Evolutionary conservation across 2,113 vertebrate species (phyloP).

Genomic region (Vireo altiloquus): DNA sequence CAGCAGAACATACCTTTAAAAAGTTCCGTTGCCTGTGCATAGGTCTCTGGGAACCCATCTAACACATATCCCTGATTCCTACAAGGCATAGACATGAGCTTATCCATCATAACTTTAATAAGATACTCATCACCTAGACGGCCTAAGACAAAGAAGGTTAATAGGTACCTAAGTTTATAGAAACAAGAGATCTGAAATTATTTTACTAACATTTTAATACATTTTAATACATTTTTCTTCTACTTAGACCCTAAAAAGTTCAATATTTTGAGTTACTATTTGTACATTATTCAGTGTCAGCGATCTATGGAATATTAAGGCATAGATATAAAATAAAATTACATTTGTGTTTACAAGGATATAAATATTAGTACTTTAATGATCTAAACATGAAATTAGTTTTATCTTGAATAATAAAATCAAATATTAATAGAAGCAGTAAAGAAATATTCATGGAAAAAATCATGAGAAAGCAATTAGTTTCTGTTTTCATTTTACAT

Average conservation of each 20-base stretch:
- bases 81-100: conserved; percentile 85
- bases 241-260: not conserved
- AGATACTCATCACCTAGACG: conserved; percentile 77
- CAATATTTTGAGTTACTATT: not conserved
- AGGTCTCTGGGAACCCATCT: conserved; percentile 86
- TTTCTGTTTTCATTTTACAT: not conserved
- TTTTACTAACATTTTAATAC: not conserved
- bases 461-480: rapidly evolving
- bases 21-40: conserved; percentile 82
- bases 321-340: not conserved
- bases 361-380: not conserved
- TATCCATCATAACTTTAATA: conserved; percentile 80
- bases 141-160: conserved; percentile 65
- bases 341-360: not conserved
- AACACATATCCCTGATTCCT: conserved; percentile 92
- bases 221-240: not conserved
- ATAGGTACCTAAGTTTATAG: not conserved
- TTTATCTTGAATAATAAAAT: not conserved
- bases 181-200: not conserved
- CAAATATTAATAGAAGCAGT: not conserved
- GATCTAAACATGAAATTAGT: not conserved
- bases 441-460: not conserved
- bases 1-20: conserved; percentile 78
- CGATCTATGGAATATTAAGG: not conserved
- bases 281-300: not conserved